A percentile compares a stretch with the other conserved stretches of the same genome.
phyloP scores from a whole-genome alignment of 1,140 invertebrate species.

The Tetramorium alpestre region DNA sequence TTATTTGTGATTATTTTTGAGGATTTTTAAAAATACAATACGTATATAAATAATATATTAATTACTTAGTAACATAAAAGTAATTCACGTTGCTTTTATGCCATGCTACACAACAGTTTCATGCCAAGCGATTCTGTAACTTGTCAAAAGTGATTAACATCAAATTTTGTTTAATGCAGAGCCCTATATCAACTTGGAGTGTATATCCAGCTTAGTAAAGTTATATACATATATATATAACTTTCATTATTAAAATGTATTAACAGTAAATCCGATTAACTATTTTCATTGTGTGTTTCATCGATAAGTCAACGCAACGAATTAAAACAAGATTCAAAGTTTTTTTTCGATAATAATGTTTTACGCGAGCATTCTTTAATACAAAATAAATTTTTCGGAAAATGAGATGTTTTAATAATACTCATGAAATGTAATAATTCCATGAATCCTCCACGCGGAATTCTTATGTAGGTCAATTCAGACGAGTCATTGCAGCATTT shows the following conservation, averaged over 20 bases:
- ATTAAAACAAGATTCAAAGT: slow-evolving; percentile 8
- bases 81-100: neutral
- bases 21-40: neutral
- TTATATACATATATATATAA: slow-evolving; percentile 17
- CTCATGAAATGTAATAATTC: neutral
- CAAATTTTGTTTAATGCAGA: slow-evolving; percentile 5
- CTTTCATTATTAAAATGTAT: slow-evolving; percentile 26
- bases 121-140: neutral
- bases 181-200: neutral
- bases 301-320: neutral
- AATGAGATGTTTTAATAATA: neutral
- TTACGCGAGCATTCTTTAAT: neutral
- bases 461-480: slow-evolving; percentile 24
- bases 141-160: slow-evolving; percentile 19
- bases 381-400: neutral
- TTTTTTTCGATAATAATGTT: slow-evolving; percentile 14
- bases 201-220: slow-evolving; percentile 17
- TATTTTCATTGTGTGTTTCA: slow-evolving; percentile 5
- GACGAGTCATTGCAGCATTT: neutral
- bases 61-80: neutral
- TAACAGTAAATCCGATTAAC: slow-evolving; percentile 21
- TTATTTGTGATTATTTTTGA: neutral
- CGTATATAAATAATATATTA: neutral
- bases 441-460: neutral
- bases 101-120: neutral